A percentile compares a stretch with the other conserved stretches of the same genome.
These are phyloP conservation scores for Nixonia krombeini DNA, from an alignment of 1,140 invertebrate species.

Conservation along the genomic window DNA sequence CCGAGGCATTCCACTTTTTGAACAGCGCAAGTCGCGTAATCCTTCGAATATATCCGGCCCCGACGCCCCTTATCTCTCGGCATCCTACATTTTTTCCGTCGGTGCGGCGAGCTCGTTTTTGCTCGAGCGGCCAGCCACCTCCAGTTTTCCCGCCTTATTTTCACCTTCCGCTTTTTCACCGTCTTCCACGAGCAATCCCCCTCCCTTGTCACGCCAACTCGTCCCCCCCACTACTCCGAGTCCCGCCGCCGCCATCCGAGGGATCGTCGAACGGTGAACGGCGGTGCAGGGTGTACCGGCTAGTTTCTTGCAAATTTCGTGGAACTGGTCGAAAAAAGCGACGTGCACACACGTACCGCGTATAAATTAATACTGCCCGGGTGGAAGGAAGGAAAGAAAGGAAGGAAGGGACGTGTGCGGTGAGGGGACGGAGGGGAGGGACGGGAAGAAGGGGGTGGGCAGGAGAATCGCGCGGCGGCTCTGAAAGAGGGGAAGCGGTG, in stretches of 20 bases:
- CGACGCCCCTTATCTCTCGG: too few species aligned
- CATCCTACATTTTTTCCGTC: too few species aligned
- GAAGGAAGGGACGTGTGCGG: conserved; percentile 25
- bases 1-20: too few species aligned
- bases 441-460: conserved; percentile 41
- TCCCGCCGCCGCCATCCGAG: conserved; percentile 11
- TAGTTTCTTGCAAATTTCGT: conserved; percentile 74
- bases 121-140: background rate
- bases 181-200: conserved; percentile 9
- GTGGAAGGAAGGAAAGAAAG: conserved; percentile 33
- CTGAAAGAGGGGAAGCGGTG: conserved; percentile 56
- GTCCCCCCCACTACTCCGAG: background rate
- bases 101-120: too few species aligned
- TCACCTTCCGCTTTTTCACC: conserved; percentile 2
- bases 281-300: conserved; percentile 61
- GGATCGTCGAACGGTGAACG: conserved; percentile 15
- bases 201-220: background rate
- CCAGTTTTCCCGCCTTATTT: background rate
- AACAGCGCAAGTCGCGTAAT: too few species aligned
- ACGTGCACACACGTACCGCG: conserved; percentile 69
- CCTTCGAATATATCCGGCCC: too few species aligned
- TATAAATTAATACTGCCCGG: conserved; percentile 70
- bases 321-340: conserved; percentile 68
- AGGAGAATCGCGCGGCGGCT: conserved; percentile 44
- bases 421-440: conserved; percentile 29